A percentile compares a stretch with the other conserved stretches of the same genome.
Evolutionary conservation across 1,140 invertebrate species (phyloP).

Genomic region (Helicoverpa zea): DNA sequence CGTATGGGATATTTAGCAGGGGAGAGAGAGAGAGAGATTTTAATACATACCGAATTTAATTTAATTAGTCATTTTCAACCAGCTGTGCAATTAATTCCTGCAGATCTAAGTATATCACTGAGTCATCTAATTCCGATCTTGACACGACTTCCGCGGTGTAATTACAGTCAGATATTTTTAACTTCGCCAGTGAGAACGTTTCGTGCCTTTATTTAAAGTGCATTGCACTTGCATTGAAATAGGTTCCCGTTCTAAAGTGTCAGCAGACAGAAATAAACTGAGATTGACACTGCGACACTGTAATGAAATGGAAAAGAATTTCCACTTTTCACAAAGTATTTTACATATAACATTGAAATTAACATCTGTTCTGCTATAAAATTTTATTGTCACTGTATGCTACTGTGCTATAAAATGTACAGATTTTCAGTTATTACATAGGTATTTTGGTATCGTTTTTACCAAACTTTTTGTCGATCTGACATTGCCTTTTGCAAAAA

Average conservation of each 20-base stretch:
- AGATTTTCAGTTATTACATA: no score
- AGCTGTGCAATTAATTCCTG: not conserved
- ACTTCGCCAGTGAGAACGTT: constrained; percentile 50
- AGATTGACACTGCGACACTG: constrained; percentile 23
- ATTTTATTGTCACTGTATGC: no score
- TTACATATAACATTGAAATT: no score
- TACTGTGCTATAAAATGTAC: no score
- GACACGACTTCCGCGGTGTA: constrained; percentile 53
- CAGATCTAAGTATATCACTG: not conserved
- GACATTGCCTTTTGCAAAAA: no score
- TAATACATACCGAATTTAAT: not conserved
- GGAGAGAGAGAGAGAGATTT: not conserved
- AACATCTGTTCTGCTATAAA: no score
- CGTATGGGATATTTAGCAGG: no score
- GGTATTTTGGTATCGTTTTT: no score
- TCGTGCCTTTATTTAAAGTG: constrained; percentile 57
- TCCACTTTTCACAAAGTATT: not conserved
- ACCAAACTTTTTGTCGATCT: no score
- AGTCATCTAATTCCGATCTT: constrained; percentile 27
- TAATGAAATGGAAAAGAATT: not conserved
- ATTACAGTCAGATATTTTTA: constrained; percentile 53
- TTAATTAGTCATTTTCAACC: not conserved
- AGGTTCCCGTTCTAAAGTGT: constrained; percentile 51
- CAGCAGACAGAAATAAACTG: constrained; percentile 41
- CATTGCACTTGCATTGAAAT: constrained; percentile 60